Conservation (phyloP, 2,113 vertebrate species). For the Mirza zaza region DNA sequence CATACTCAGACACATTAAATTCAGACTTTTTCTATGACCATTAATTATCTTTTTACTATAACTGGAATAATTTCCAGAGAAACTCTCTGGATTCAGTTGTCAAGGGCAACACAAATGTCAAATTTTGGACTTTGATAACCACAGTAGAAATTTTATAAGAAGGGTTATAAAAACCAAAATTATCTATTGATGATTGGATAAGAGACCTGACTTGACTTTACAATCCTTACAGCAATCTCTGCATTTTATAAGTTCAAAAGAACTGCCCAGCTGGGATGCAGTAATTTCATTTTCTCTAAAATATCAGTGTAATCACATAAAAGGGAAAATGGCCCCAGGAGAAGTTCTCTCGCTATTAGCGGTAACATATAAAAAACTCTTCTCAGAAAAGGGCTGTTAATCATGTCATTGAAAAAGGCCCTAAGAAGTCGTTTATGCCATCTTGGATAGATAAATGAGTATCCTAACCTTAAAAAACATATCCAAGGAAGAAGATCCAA, state of each 20-base stretch:
- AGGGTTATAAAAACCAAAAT: constrained; percentile 47
- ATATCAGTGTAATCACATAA: constrained; percentile 73
- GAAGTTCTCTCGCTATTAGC: constrained; percentile 69
- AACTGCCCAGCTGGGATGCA: constrained; percentile 61
- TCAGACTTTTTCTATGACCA: constrained; percentile 16
- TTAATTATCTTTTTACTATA: constrained; percentile 56
- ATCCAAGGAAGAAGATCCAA: constrained; percentile 45
- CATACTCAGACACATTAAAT: constrained; percentile 13
- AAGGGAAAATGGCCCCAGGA: constrained; percentile 73
- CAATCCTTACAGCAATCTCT: constrained; percentile 49
- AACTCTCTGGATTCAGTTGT: constrained; percentile 54
- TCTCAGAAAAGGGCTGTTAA: constrained; percentile 65
- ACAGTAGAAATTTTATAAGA: constrained; percentile 43
- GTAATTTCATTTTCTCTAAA: constrained; percentile 76
- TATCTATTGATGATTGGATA: constrained; percentile 59
- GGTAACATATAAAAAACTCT: constrained; percentile 69
- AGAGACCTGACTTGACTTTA: constrained; percentile 50
- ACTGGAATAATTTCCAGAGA: constrained; percentile 51
- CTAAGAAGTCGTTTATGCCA: constrained; percentile 60
- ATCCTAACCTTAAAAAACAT: constrained; percentile 68
- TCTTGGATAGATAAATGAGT: constrained; percentile 63
- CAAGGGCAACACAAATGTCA: constrained; percentile 58
- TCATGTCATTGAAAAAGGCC: constrained; percentile 64
- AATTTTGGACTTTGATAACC: constrained; percentile 59
- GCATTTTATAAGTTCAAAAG: constrained; percentile 69